Conservation (phyloP, 2,888 invertebrate species). For the Pollenia amentaria region DNA sequence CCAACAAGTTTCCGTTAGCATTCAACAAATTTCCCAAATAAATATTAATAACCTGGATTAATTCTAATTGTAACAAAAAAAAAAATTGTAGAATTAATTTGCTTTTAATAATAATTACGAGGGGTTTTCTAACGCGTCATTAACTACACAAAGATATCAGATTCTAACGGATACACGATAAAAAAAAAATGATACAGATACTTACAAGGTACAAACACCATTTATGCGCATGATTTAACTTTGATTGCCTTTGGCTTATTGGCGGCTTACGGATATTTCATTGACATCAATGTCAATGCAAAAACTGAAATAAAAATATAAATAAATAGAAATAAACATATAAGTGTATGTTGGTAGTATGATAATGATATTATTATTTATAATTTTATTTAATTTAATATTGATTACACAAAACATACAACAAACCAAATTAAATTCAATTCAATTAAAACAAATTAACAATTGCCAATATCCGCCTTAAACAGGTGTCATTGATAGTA, state of each 20-base stretch:
- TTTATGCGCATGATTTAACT: background rate
- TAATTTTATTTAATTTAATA: constrained; percentile 22
- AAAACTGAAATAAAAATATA: constrained; percentile 15
- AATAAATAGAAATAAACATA: background rate
- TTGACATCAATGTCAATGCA: constrained; percentile 65
- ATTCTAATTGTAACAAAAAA: background rate
- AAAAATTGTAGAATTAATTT: too few species aligned
- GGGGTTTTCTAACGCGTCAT: constrained; percentile 18
- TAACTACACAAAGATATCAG: constrained; percentile 2
- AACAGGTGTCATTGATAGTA: constrained; percentile 66
- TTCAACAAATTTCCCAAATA: background rate
- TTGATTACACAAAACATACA: constrained; percentile 29
- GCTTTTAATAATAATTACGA: background rate
- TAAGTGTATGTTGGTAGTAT: background rate
- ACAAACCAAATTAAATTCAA: constrained; percentile 49
- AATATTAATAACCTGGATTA: background rate
- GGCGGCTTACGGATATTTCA: constrained; percentile 58
- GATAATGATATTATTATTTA: background rate
- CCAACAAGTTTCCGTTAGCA: background rate
- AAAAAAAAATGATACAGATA: constrained; percentile 33
- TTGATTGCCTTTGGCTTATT: constrained; percentile 17
- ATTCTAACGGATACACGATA: constrained; percentile 37
- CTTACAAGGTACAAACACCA: background rate
- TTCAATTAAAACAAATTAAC: constrained; percentile 49
- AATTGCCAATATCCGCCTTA: constrained; percentile 70